These are phyloP conservation scores for Scortum barcoo DNA, from an alignment of 2,113 vertebrate genomes.

Conservation along the genomic window DNA sequence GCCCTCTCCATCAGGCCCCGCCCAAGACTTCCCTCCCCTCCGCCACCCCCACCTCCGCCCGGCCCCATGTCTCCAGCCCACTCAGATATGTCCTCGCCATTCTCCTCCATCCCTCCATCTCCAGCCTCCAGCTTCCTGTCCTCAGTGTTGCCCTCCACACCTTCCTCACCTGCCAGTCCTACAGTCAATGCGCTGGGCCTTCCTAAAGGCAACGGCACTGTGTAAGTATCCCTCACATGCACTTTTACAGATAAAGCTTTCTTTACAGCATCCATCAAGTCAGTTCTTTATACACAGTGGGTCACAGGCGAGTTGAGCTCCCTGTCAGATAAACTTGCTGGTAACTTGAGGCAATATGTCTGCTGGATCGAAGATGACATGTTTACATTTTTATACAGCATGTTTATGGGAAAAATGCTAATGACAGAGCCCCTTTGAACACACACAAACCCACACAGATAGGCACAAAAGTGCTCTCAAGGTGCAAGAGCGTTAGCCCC, in stretches of 20 bases:
- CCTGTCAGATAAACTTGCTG: slow-evolving; percentile 18
- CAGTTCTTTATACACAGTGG: not conserved
- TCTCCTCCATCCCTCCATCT: slow-evolving; percentile 82
- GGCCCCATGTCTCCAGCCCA: slow-evolving; percentile 61
- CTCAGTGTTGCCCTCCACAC: slow-evolving; percentile 92
- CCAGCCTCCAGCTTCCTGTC: slow-evolving; percentile 93
- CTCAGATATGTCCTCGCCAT: slow-evolving; percentile 81
- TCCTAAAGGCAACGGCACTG: slow-evolving; percentile 88
- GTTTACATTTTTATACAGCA: slow-evolving; percentile 76
- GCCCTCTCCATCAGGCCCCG: slow-evolving; percentile 82
- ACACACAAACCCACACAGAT: slow-evolving; percentile 29
- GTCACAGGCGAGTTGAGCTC: slow-evolving; percentile 6
- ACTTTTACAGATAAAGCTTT: not conserved
- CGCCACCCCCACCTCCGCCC: slow-evolving; percentile 84
- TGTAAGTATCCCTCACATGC: slow-evolving; percentile 78
- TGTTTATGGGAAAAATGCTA: slow-evolving; percentile 69
- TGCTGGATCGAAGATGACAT: slow-evolving; percentile 61
- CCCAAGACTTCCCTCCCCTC: slow-evolving; percentile 83
- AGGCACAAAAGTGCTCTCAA: slow-evolving; percentile 21
- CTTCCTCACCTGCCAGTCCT: slow-evolving; percentile 84
- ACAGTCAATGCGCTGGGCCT: slow-evolving; percentile 94
- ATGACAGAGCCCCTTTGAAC: slow-evolving; percentile 34
- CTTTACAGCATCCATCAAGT: not conserved
- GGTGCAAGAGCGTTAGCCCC: slow-evolving; percentile 6
- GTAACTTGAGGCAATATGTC: slow-evolving; percentile 37